phyloP scores from a whole-genome alignment of 92 coral and sea anemone species.

The Umimayanthus kanabou region DNA sequence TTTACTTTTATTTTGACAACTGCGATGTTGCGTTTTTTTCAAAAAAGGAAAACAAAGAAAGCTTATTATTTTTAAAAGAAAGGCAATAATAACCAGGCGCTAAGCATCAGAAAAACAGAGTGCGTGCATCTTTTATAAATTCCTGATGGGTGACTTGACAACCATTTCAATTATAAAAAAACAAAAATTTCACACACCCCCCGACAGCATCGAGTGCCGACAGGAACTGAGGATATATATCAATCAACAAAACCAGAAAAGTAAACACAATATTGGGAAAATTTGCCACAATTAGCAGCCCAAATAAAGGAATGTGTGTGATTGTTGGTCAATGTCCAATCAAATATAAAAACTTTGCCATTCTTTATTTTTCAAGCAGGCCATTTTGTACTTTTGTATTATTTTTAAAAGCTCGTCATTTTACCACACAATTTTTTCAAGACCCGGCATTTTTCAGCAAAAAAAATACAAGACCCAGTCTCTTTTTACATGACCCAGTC shows the following conservation, averaged over 20 bases:
- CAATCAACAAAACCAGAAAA: constrained; percentile 50
- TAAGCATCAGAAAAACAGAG: constrained; percentile 20
- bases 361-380: constrained; percentile 43
- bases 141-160: constrained; percentile 21
- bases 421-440: constrained; percentile 45
- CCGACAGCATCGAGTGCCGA: constrained; percentile 48
- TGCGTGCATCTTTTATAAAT: constrained; percentile 16
- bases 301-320: constrained; percentile 39
- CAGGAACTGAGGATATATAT: constrained; percentile 36
- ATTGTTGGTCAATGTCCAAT: constrained; percentile 45
- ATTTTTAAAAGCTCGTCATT: constrained; percentile 50
- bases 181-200: constrained; percentile 41
- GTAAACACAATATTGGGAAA: constrained; percentile 40
- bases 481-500: constrained; percentile 25
- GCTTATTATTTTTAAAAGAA: constrained; percentile 20
- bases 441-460: constrained; percentile 48
- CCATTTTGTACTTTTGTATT: constrained; percentile 48
- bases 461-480: constrained; percentile 44
- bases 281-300: constrained; percentile 47
- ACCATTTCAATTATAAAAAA: constrained; percentile 15
- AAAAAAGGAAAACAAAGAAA: constrained; percentile 44
- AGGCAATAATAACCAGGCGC: constrained; percentile 48
- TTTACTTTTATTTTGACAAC: constrained; percentile 2
- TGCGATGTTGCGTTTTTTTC: constrained; percentile 21
- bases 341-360: constrained; percentile 42